phyloP scores from a whole-genome alignment of 2,888 invertebrate species.

The Sphinx pinastri region DNA sequence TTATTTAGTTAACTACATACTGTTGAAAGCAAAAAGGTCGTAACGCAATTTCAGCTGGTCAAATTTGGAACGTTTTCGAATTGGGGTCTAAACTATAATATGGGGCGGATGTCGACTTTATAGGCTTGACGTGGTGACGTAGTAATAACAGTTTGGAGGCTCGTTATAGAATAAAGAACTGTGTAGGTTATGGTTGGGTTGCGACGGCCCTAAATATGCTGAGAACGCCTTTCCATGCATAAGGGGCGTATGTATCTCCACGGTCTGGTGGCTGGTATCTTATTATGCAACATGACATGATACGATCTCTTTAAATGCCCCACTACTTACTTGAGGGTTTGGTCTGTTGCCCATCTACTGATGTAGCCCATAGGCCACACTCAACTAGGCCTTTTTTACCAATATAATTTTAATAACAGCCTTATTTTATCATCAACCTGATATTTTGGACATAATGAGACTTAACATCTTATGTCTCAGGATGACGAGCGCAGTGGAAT shows the following conservation, averaged over 20 bases:
- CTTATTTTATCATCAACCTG: too few relatives aligned
- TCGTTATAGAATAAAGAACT: conserved; percentile 78
- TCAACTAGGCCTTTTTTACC: too few relatives aligned
- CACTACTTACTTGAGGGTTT: neutral
- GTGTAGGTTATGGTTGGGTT: conserved; percentile 74
- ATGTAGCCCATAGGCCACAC: too few relatives aligned
- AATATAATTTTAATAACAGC: too few relatives aligned
- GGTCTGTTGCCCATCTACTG: too few relatives aligned
- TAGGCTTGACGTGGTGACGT: conserved; percentile 79
- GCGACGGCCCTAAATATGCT: conserved; percentile 62
- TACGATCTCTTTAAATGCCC: conserved; percentile 4
- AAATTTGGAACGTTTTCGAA: conserved; percentile 57
- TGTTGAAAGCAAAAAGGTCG: conserved; percentile 50
- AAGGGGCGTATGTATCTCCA: conserved; percentile 21
- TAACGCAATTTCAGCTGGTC: conserved; percentile 37
- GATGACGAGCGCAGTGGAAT: too few relatives aligned
- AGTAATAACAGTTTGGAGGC: conserved; percentile 76
- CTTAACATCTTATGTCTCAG: too few relatives aligned
- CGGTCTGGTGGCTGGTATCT: conserved; percentile 20
- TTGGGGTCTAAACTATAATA: conserved; percentile 60
- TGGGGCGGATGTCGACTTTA: conserved; percentile 78
- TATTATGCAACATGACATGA: conserved; percentile 20
- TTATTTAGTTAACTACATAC: conserved; percentile 63
- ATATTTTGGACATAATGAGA: too few relatives aligned
- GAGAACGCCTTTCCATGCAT: conserved; percentile 26